These are phyloP conservation scores for Clarias fuscus DNA, from an alignment of 2,797 vertebrate genomes.

Conservation along the genomic window DNA sequence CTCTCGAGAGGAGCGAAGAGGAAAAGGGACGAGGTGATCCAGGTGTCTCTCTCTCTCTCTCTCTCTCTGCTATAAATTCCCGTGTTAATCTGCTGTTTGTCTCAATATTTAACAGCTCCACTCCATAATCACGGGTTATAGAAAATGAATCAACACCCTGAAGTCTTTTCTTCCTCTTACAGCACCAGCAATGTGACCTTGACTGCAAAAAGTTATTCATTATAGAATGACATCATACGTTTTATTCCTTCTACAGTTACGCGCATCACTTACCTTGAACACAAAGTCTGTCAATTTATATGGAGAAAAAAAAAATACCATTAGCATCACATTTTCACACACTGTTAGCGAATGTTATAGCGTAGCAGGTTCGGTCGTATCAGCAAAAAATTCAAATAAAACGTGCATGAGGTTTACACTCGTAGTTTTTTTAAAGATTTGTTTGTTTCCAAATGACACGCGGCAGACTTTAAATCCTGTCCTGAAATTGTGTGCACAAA, in stretches of 20 bases:
- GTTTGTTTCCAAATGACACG: too few species aligned
- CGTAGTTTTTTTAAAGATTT: too few species aligned
- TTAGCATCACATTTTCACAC: too few species aligned
- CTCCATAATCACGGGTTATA: neutral
- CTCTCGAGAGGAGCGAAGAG: conserved; percentile 31
- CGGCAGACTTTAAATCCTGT: too few species aligned
- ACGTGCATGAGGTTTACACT: too few species aligned
- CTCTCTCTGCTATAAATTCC: neutral
- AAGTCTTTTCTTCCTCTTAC: neutral
- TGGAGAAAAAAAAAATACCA: too few species aligned
- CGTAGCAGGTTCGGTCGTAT: too few species aligned
- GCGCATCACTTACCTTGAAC: neutral
- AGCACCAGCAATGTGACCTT: neutral
- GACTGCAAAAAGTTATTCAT: neutral
- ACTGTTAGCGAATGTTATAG: too few species aligned
- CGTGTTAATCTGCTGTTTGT: neutral
- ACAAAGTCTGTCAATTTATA: too few species aligned
- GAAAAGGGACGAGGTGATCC: conserved; percentile 40
- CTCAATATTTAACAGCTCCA: neutral
- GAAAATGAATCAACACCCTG: neutral
- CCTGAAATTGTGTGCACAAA: too few species aligned
- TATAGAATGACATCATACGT: neutral
- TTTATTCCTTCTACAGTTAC: neutral
- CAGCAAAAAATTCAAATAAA: too few species aligned
- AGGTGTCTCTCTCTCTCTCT: conserved; percentile 25